These are phyloP conservation scores for Eurypyga helias DNA, from an alignment of 2,113 vertebrate genomes.

Conservation along the genomic window DNA sequence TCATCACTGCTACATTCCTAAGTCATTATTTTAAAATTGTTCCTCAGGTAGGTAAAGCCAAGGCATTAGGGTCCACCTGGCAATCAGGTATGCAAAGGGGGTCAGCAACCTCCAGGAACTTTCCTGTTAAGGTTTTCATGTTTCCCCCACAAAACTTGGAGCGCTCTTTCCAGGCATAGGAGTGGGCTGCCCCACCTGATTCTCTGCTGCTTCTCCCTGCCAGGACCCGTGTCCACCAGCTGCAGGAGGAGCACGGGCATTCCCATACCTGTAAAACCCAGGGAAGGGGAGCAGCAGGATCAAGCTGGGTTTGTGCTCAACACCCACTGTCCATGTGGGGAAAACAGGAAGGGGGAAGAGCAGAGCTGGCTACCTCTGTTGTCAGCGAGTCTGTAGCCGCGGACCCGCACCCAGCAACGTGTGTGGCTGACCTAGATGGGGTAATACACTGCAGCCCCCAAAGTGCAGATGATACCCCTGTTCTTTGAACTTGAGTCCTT, in stretches of 20 bases:
- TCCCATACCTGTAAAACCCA: background rate
- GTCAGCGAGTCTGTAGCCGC: background rate
- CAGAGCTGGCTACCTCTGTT: background rate
- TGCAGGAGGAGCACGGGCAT: background rate
- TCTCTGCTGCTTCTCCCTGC: background rate
- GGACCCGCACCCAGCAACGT: rapidly evolving
- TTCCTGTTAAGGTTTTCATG: rapidly evolving
- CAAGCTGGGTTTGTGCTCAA: background rate
- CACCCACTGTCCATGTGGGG: rapidly evolving
- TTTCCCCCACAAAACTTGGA: background rate
- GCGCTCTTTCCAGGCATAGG: background rate
- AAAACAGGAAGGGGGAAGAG: rapidly evolving
- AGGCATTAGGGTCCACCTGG: background rate
- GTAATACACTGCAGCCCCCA: background rate
- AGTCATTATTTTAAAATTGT: background rate
- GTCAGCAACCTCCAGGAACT: background rate
- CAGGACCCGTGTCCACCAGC: background rate
- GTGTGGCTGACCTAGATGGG: background rate
- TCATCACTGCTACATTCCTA: background rate
- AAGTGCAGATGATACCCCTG: rapidly evolving
- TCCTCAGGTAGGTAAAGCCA: background rate
- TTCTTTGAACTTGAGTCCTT: background rate
- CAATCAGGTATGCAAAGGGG: background rate
- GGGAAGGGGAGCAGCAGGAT: background rate
- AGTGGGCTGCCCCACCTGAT: rapidly evolving